Evolutionary conservation across 2,888 invertebrate species (phyloP).

Genomic region (Pandemis cinnamomeana): DNA sequence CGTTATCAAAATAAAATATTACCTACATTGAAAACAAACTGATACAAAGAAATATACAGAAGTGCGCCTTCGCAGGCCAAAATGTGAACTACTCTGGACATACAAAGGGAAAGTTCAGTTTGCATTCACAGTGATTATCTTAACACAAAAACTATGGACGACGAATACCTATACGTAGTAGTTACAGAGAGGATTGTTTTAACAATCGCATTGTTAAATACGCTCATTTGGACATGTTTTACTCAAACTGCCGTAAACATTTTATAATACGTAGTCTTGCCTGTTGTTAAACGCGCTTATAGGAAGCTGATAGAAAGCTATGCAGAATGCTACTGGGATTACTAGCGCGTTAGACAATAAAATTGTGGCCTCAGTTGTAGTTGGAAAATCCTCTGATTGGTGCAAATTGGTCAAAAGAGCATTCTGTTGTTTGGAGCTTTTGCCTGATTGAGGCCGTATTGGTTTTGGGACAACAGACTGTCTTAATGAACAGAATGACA

Average conservation of each 20-base stretch:
- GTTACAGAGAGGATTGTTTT: not conserved
- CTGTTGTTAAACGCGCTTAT: too few species aligned
- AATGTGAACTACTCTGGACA: conserved; percentile 11
- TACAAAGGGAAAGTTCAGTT: conserved; percentile 18
- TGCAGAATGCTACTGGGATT: too few species aligned
- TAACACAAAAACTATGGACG: conserved; percentile 8
- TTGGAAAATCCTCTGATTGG: not conserved
- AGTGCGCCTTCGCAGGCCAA: conserved; percentile 18
- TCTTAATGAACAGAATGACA: not conserved
- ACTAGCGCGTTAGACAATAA: too few species aligned
- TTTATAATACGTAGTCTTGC: not conserved
- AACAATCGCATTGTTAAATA: not conserved
- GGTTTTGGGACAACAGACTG: not conserved
- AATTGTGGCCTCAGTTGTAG: not conserved
- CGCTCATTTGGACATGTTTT: not conserved
- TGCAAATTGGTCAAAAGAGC: not conserved
- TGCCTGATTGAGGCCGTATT: not conserved
- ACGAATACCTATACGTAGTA: too few species aligned
- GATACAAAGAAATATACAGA: conserved; percentile 16
- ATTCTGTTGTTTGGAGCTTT: not conserved
- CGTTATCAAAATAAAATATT: not conserved
- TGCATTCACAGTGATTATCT: not conserved
- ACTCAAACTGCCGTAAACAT: not conserved
- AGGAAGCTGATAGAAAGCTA: too few species aligned
- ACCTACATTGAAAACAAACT: conserved; percentile 11